phyloP scores from a whole-genome alignment of 2,113 vertebrate genomes.

The Panthera uncia region DNA sequence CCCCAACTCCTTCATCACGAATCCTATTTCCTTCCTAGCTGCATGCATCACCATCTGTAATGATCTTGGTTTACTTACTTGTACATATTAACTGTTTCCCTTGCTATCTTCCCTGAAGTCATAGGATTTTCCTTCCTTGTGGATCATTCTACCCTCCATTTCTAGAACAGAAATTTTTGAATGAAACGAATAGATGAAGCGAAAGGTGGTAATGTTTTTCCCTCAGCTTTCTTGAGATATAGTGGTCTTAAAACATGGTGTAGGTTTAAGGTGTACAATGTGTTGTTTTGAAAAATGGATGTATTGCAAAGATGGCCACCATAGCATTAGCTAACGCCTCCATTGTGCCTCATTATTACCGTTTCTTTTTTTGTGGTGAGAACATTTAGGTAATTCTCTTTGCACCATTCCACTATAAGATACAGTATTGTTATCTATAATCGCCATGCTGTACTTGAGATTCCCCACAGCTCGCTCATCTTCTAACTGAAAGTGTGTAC shows the following conservation, averaged over 20 bases:
- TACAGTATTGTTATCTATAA: neutral
- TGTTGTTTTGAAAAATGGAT: neutral
- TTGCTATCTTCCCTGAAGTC: neutral
- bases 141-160: neutral
- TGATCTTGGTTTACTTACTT: neutral
- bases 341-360: neutral
- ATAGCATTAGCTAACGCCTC: neutral
- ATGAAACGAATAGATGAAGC: neutral
- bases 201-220: neutral
- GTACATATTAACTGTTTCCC: neutral
- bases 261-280: neutral
- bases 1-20: neutral
- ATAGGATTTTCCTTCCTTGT: neutral
- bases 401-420: neutral
- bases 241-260: neutral
- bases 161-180: slow-evolving; percentile 23
- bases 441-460: neutral
- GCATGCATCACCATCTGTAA: neutral
- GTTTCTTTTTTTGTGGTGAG: neutral
- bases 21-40: neutral
- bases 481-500: neutral
- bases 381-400: neutral
- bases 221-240: neutral
- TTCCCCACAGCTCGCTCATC: neutral
- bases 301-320: neutral